Evolutionary conservation across 2,888 invertebrate genomes (phyloP), one percentile per base, ranked within the genome.

Genomic region (Dyspetes luteomarginatus): DNA sequence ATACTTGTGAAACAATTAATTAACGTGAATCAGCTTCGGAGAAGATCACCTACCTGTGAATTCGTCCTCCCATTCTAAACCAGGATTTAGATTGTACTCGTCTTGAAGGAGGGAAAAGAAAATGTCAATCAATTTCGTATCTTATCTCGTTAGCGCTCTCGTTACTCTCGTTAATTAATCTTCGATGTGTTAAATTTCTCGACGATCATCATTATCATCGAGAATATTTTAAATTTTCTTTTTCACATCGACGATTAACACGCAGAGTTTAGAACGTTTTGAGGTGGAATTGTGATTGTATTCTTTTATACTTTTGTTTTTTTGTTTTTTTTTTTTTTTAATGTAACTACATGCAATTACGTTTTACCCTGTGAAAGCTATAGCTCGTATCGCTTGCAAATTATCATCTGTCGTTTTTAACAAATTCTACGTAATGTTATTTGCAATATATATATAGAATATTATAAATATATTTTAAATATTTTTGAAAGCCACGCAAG

Each of bases 51-150:
- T 98, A 98, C 98, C 98, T 98, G 98, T 97, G 94, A 98, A 98
- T 95, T 98, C 98, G 97, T 98, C 98, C 96, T 98, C 98, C 98
- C 98, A 98, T 95, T 98, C 98, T 97, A 98, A 97, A 97, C 97
- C 97, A 95, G 97, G 97, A 96, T 97, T 97, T 96, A 98, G 97
- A 97, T 98, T 97, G 97, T 98, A 98, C 95, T 98, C 98, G 96
- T 98, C 98, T 98, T 97, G 96, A 97, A 96, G 95, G 92, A 93
- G 92, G 93, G 93, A 93, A 93, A 92, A 93, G 92, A 92, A 93
- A 93, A 92, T 90, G 89, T 92, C 92, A 92, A 92, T 92, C 92
- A 93, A 93, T 92, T 89, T 90, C 85, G 88, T 89, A 90, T 90
- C 86, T 88, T 86, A 88, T 88, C 85, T 87, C 83, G 83, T 86